These are phyloP conservation scores for Eudyptes chrysolophus DNA, from an alignment of 2,113 vertebrate species.

Conservation along the genomic window DNA sequence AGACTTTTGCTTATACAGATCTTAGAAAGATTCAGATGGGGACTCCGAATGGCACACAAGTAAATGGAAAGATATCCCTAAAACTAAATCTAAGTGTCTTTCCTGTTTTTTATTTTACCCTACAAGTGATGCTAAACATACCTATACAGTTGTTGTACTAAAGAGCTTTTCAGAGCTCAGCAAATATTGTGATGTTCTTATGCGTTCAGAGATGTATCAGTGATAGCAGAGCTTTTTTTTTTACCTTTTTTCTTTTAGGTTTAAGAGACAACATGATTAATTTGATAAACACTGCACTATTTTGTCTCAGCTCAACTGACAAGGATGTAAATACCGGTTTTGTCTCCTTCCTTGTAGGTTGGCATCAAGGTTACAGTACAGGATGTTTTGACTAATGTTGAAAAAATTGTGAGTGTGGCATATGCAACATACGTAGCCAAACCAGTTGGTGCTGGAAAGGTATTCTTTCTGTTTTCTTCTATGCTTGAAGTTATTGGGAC, in stretches of 20 bases:
- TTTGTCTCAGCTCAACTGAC: background rate
- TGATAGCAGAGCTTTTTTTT: background rate
- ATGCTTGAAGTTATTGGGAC: background rate
- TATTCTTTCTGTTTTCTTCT: conserved; percentile 39
- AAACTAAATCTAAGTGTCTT: background rate
- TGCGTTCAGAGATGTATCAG: background rate
- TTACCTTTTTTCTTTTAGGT: background rate
- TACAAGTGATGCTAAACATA: background rate
- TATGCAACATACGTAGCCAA: conserved; percentile 80
- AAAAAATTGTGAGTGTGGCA: conserved; percentile 78
- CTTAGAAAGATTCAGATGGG: background rate
- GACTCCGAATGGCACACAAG: background rate
- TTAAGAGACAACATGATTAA: background rate
- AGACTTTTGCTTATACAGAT: background rate
- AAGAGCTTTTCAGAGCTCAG: background rate
- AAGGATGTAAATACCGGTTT: background rate
- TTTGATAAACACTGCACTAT: background rate
- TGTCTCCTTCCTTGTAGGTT: conserved; percentile 61
- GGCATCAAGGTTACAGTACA: conserved; percentile 77
- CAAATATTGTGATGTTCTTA: background rate
- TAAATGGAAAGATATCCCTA: background rate
- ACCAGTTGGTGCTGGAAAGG: conserved; percentile 70
- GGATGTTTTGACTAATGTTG: conserved; percentile 63
- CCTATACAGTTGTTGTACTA: background rate
- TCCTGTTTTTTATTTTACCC: background rate